phyloP scores from a whole-genome alignment of 2,888 invertebrate species.

The Podabrus alpinus region DNA sequence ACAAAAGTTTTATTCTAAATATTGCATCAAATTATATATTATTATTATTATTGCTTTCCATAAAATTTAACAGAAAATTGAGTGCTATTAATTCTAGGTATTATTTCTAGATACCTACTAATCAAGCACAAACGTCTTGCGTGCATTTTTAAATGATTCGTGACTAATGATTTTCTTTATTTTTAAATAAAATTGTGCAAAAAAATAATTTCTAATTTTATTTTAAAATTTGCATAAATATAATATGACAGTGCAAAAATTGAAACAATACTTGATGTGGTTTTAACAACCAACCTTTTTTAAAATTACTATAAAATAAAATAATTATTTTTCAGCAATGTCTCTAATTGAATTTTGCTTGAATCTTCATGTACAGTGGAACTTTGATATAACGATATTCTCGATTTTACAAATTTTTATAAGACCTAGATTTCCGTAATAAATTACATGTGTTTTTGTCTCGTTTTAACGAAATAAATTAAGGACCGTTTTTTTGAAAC shows the following conservation, averaged over 20 bases:
- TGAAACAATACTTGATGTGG: conserved; percentile 24
- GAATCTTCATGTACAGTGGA: too few species aligned
- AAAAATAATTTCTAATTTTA: conserved; percentile 2
- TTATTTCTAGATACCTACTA: neutral
- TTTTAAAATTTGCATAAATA: conserved; percentile 36
- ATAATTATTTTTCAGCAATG: too few species aligned
- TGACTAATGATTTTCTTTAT: neutral
- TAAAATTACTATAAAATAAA: conserved; percentile 4
- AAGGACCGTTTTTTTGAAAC: too few species aligned
- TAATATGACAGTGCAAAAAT: conserved; percentile 37
- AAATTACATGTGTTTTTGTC: too few species aligned
- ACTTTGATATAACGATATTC: too few species aligned
- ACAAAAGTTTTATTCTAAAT: neutral
- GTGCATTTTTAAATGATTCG: conserved; percentile 9
- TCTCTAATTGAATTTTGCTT: too few species aligned
- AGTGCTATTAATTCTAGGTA: neutral
- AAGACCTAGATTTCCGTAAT: too few species aligned
- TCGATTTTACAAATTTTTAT: too few species aligned
- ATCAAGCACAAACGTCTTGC: neutral
- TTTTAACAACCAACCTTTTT: conserved; percentile 7
- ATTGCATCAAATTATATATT: neutral
- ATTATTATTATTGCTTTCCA: neutral
- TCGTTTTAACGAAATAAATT: too few species aligned
- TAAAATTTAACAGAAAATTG: neutral
- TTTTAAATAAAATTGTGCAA: conserved; percentile 18